Conservation (phyloP, 2,888 invertebrate genomes). For the Polydrusus tereticollis region DNA sequence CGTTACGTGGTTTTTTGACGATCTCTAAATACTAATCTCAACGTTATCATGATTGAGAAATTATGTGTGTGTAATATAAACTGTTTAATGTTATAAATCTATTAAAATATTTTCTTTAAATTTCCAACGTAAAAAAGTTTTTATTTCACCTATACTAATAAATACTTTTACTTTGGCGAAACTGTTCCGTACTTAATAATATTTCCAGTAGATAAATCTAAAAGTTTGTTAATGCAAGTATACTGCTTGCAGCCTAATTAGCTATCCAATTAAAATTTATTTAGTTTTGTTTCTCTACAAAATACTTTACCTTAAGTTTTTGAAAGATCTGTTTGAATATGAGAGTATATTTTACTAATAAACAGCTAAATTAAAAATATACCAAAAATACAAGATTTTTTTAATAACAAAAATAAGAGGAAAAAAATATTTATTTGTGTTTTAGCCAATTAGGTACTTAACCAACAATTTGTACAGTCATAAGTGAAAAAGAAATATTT, state of each 20-base stretch:
- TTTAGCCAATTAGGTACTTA: no score
- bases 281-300: not conserved
- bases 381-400: not conserved
- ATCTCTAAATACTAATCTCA: no score
- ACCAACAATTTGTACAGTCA: no score
- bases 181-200: not conserved
- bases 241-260: not conserved
- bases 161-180: no score
- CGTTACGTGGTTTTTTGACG: no score
- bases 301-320: not conserved
- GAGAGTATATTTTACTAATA: not conserved
- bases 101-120: no score
- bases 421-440: not conserved
- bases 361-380: not conserved
- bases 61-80: no score
- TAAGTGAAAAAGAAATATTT: no score
- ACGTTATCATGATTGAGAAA: no score
- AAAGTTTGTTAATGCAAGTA: not conserved
- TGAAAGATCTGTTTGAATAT: not conserved
- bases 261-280: not conserved
- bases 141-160: no score
- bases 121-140: no score
- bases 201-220: conserved; percentile 1
- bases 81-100: no score
- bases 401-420: not conserved